phyloP scores from a whole-genome alignment of 2,797 vertebrate genomes.

The Columba guinea region DNA sequence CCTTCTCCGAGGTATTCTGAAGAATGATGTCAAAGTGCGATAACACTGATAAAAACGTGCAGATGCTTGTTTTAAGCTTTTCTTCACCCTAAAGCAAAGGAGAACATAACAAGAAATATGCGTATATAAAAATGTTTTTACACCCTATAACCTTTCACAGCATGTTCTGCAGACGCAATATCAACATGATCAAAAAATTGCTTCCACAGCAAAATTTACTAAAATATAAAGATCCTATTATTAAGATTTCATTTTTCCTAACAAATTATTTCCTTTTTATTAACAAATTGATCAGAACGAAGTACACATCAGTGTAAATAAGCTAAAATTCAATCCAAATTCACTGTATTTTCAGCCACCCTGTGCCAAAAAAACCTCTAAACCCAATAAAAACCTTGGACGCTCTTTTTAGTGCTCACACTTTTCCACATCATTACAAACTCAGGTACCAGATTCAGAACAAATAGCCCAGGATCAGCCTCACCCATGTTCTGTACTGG shows the following conservation, averaged over 20 bases:
- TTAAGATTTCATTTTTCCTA: neutral
- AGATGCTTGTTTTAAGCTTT: constrained; percentile 90
- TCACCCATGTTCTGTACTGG: neutral
- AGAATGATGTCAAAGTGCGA: constrained; percentile 87
- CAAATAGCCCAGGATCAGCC: neutral
- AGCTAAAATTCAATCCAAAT: neutral
- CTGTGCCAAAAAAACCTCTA: neutral
- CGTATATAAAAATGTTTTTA: neutral
- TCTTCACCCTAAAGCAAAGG: constrained; percentile 79
- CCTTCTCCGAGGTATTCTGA: constrained; percentile 84
- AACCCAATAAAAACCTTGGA: neutral
- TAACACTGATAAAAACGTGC: constrained; percentile 92
- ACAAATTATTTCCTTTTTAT: neutral
- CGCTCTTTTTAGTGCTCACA: neutral
- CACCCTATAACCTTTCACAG: neutral
- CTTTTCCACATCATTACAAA: neutral
- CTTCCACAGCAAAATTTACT: neutral
- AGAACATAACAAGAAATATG: neutral
- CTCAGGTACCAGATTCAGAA: neutral
- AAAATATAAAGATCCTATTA: neutral
- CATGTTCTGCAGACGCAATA: neutral
- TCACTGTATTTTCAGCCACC: neutral
- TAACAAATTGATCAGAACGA: neutral
- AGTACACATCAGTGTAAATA: neutral
- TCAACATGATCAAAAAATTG: neutral